Percentiles rank a stretch among this genome's conserved stretches.
Conservation (phyloP, 2,113 vertebrate genomes). For the Acrocephalus kingi region DNA sequence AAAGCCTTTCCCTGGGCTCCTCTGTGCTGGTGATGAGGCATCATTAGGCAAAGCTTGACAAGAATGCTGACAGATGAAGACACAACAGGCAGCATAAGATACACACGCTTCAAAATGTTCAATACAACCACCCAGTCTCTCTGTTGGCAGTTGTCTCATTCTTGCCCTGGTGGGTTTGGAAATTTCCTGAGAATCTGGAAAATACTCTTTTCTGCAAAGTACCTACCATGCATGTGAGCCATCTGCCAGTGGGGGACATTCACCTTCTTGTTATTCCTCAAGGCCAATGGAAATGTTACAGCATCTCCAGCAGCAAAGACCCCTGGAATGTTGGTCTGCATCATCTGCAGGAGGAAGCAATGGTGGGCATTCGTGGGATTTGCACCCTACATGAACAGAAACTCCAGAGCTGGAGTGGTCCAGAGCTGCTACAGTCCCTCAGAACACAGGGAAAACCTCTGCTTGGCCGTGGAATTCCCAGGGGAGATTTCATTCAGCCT, state of each 20-base stretch:
- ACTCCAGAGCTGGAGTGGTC: background rate
- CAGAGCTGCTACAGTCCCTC: rapidly evolving
- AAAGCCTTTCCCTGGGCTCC: background rate
- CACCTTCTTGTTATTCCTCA: conserved; percentile 93
- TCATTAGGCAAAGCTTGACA: rapidly evolving
- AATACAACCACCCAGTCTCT: background rate
- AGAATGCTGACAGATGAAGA: background rate
- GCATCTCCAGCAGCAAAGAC: conserved; percentile 93
- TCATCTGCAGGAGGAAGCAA: conserved; percentile 76
- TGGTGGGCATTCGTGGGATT: background rate
- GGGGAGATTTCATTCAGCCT: background rate
- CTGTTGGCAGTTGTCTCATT: background rate
- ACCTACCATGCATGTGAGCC: conserved; percentile 93
- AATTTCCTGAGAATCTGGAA: background rate
- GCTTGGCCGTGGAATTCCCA: background rate
- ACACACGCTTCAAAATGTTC: rapidly evolving
- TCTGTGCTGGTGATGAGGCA: background rate
- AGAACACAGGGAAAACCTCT: background rate
- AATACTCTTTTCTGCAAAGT: background rate
- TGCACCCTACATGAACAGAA: background rate
- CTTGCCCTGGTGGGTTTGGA: background rate
- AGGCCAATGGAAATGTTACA: conserved; percentile 85
- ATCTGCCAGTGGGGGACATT: conserved; percentile 99
- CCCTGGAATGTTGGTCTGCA: conserved; percentile 90
- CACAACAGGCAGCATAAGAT: background rate